Base-by-base conservation (phyloP, 2,113 vertebrate genomes). In the Garra rufa region DNA sequence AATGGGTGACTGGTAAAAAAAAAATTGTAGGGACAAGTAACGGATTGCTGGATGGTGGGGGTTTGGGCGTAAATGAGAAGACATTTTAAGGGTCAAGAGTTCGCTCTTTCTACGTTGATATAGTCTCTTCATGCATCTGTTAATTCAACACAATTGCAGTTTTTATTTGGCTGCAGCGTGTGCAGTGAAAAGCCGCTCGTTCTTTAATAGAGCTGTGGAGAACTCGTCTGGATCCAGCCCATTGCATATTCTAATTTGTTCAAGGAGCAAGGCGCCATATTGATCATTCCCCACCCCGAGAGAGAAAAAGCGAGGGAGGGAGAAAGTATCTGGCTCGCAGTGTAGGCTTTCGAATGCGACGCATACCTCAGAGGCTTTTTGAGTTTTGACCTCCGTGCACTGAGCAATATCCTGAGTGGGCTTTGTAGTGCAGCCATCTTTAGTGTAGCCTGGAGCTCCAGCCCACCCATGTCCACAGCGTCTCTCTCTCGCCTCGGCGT, bases 1-100 rank as follows among this genome's bases (percentile, higher is more conserved):
- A 91, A 90, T 83, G 87, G 83, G 85, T 88, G 86, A 91, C 90
- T 90, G 89, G 86, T 85, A 87, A 87, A 87, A 84, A 83, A 76
- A 73, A 43, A 26, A 73, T 14, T 3, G 2, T 17, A 82, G 82
- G 79, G 59, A 74, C 79, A 79, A 77, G 85, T 52, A 79, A 84
- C 63, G 77, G 75, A 85, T 77, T 75, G 84, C 48, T 41, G 17
- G 83, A 65, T 67, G 84, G 34, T 57, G 78, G 26, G 30, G 30
- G n/a, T 76, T 38, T 83, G 46, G 48, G 46, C 67, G 82, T 87
- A 91, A 90, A 89, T 88, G 90, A 89, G 83, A 76, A 85, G 81
- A 50, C 61, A 57, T 79, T 70, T 88, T 73, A 52, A n/a, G 76
- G 83, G 89, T 89, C 82, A 87, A 88, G 70, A 87, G 87, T 90